Base-by-base conservation (phyloP, 2,888 invertebrate species). In the Congeria kusceri region DNA sequence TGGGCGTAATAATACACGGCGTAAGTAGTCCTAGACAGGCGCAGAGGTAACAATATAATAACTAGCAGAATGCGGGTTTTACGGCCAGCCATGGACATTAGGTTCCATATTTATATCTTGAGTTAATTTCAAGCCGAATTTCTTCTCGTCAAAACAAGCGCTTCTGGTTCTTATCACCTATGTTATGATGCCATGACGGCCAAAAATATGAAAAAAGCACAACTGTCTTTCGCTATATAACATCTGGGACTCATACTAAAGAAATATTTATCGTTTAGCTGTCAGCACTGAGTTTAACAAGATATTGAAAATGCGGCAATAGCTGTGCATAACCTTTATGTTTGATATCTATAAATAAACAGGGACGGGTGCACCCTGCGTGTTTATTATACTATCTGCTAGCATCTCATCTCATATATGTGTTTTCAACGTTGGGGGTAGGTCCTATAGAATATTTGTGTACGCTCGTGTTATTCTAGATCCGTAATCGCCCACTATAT, bases 301-400 rank as follows among this genome's bases (percentile, higher is more conserved):
- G 83, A 83, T 77, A 83, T 77, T 74, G 67, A 63, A 65, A 64
- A 57, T 59, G 64, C 66, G 77, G 72, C 80, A 77, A 61, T 62
- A 57, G 74, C 64, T 74, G 68, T 74, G 80, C 64, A 72, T 66
- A 73, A 29, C 74, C 67, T 70, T 71, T 74, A 71, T 74, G 70
- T 74, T 56, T 81, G 82, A 82, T 82, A 82, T 78, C 75, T 73
- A 82, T 82, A 82, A 75, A 82, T 72, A 82, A 82, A 82, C 78
- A 82, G 68, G 32, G 47, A 9, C 62, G 69, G 72, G 39, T n/a
- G 65, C 80, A 76, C 77, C 73, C 32, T 27, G 77, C 57, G 39
- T 27, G 46, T 68, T 77, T 63, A 66, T 67, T 59, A 75, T 80
- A 75, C 75, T 80, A 80, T 68, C 75, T 80, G 82, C 69, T 71